A percentile compares a stretch with the other conserved stretches of the same genome.
These are phyloP conservation scores for Salmo trutta DNA, from an alignment of 2,797 vertebrate genomes.

Conservation along the genomic window DNA sequence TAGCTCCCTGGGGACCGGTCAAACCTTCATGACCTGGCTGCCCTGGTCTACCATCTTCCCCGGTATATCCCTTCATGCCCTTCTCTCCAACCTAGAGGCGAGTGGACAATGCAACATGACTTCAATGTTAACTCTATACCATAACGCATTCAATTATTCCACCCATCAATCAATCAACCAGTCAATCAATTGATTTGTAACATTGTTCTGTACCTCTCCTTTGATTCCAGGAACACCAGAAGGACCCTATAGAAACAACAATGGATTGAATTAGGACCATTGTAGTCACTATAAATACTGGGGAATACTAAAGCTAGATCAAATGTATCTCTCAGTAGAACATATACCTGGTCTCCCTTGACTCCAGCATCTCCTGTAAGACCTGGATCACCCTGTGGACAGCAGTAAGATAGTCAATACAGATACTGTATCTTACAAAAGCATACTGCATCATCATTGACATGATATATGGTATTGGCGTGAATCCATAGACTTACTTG, in stretches of 20 bases:
- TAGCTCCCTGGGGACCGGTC: constrained; percentile 72
- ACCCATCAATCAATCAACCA: not conserved
- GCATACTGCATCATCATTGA: not conserved
- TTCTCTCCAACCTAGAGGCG: constrained; percentile 71
- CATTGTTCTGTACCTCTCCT: constrained; percentile 71
- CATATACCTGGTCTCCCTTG: constrained; percentile 77
- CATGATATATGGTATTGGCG: not conserved
- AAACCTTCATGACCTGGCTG: constrained; percentile 76
- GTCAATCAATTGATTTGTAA: too few relatives aligned
- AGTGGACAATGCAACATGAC: not conserved
- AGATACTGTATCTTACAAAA: not conserved
- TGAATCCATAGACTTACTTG: constrained; percentile 54
- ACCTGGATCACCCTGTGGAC: constrained; percentile 72
- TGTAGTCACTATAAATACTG: not conserved
- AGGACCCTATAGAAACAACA: constrained; percentile 70
- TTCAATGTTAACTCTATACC: not conserved
- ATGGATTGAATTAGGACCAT: not conserved
- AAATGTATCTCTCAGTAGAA: not conserved
- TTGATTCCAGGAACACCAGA: constrained; percentile 74
- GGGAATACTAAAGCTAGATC: not conserved
- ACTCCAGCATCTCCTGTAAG: constrained; percentile 64
- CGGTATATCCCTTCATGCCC: constrained; percentile 70
- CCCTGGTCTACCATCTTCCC: constrained; percentile 74
- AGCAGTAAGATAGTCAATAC: not conserved
- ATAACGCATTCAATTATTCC: not conserved